Conservation (phyloP, 2,797 vertebrate genomes). For the Malacoctenus gilli region DNA sequence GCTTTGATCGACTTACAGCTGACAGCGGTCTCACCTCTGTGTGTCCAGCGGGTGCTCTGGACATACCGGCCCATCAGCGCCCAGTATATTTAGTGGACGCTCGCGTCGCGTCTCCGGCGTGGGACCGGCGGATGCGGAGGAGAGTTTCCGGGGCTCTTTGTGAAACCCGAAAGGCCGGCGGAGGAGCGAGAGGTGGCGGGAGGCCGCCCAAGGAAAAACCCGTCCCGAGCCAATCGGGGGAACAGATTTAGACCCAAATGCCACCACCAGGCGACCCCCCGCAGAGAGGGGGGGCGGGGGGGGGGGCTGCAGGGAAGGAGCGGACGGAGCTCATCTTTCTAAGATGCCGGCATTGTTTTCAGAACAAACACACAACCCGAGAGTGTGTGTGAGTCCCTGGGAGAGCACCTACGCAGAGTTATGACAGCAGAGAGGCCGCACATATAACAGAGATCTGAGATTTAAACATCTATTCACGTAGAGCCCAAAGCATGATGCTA, state of each 20-base stretch:
- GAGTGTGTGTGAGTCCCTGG: too few species aligned
- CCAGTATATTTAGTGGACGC: constrained; percentile 63
- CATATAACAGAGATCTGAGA: too few species aligned
- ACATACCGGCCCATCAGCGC: constrained; percentile 60
- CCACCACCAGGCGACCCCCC: background rate
- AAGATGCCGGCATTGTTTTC: background rate
- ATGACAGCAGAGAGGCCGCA: too few species aligned
- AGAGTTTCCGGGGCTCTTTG: constrained; percentile 45
- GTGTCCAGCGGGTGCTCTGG: constrained; percentile 34
- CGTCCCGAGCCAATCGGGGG: constrained; percentile 7
- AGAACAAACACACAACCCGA: too few species aligned
- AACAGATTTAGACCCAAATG: constrained; percentile 27
- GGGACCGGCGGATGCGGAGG: constrained; percentile 26
- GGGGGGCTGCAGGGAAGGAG: background rate
- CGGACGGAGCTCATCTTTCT: background rate
- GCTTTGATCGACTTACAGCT: constrained; percentile 59
- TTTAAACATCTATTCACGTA: background rate
- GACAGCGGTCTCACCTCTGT: constrained; percentile 59
- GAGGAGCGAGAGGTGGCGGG: too few species aligned
- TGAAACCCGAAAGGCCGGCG: constrained; percentile 14
- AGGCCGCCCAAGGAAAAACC: background rate
- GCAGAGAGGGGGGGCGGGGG: background rate
- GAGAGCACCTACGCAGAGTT: too few species aligned
- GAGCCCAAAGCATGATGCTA: background rate
- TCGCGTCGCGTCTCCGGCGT: constrained; percentile 45